A percentile compares a stretch with the other conserved stretches of the same genome.
These are phyloP conservation scores for Zosterops lateralis DNA, from an alignment of 2,113 vertebrate species.

Conservation along the genomic window DNA sequence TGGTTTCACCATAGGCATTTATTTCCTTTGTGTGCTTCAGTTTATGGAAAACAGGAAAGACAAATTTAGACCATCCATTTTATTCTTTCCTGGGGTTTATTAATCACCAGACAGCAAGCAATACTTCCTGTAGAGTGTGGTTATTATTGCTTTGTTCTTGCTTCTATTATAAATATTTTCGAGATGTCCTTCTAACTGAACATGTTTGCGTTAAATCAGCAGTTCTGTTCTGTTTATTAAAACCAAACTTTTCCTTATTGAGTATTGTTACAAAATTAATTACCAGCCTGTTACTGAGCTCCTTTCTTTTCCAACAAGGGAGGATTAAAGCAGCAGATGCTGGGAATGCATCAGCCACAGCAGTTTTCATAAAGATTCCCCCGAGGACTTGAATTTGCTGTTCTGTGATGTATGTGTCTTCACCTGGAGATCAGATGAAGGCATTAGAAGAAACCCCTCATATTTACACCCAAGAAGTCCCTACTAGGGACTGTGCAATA, in stretches of 20 bases:
- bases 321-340: neutral
- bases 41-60: neutral
- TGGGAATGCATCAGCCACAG: neutral
- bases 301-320: neutral
- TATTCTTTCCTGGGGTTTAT: neutral
- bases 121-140: neutral
- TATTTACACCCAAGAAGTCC: neutral
- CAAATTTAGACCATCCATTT: neutral
- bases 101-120: slow-evolving; percentile 16
- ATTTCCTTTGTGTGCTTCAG: neutral
- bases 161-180: neutral
- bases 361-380: neutral
- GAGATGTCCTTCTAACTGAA: neutral
- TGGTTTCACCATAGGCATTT: neutral
- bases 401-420: fast-evolving
- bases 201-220: neutral
- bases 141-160: slow-evolving; percentile 18
- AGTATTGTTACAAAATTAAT: slow-evolving; percentile 26
- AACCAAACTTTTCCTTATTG: slow-evolving; percentile 1
- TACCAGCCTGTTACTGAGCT: neutral
- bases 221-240: neutral
- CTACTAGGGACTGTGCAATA: neutral
- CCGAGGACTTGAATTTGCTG: neutral
- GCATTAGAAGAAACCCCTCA: neutral
- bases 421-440: neutral